Evolutionary conservation across 2,888 invertebrate genomes (phyloP), one percentile per base, ranked within the genome.

Genomic region (Dexiosoma caninum): DNA sequence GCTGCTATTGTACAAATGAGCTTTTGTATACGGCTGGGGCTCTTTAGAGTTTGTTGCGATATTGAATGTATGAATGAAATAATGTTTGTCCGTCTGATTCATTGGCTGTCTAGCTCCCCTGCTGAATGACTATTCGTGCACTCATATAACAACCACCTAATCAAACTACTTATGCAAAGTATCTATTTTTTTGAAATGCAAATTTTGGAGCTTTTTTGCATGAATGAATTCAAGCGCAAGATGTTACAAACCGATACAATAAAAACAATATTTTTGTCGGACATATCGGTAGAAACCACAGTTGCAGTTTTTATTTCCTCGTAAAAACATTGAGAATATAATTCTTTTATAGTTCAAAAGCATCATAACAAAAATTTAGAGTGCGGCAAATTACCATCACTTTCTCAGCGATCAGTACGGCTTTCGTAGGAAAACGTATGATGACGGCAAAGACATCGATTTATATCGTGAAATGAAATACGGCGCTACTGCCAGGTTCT

Each of bases 191-290:
- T n/a, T n/a, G n/a, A n/a, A 37, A 23, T 40, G 21, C 57, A 70
- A 70, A 62, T 53, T 55, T 74, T 21, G n/a, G 27, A 46, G 19
- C 9, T 51, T 60, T 69, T 60, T 12, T 59, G 59, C 53, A 35
- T 60, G 60, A 66, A 37, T 75, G 75, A 59, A 66, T 74, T 79
- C 44, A 70, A 75, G 69, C 74, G 16, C 57, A 70, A 75, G 79
- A 74, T 66, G 21, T 46, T 42, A 49, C 69, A 59, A 69, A 74
- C n/a, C 49, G 40, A 42, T 69, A 66, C 42, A 40, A 16, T 44
- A 51, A 67, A n/a, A n/a, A 59, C 23, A 64, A 44, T 44, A 51
- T 32, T 51, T 35, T 19, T 0, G 27, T 16, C 1, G 23, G 21
- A 32, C 46, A 32, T 14, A 35, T 4, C 23, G 44, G 37, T 35